A percentile compares a stretch with the other conserved stretches of the same genome.
Evolutionary conservation across 1,140 invertebrate genomes (phyloP).

Genomic region (Plodia interpunctella): DNA sequence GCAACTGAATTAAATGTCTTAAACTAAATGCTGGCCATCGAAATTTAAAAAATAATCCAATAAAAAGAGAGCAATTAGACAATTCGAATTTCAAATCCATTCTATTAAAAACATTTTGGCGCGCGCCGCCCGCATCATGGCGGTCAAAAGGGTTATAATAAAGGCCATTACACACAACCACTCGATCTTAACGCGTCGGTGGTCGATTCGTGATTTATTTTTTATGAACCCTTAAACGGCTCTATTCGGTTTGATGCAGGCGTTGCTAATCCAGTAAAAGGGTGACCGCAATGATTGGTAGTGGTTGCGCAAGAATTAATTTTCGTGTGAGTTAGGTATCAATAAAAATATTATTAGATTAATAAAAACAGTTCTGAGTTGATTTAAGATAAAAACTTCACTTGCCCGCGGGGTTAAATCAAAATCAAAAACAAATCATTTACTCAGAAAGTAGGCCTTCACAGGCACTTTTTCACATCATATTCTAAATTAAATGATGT

Average conservation of each 20-base stretch:
- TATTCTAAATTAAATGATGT: too few species aligned
- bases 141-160: conserved; percentile 37
- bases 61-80: conserved; percentile 4
- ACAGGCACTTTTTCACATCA: too few species aligned
- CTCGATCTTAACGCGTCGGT: conserved; percentile 36
- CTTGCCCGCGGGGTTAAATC: too few species aligned
- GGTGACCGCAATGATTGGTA: conserved; percentile 8
- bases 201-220: conserved; percentile 52
- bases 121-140: conserved; percentile 42
- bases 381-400: too few species aligned
- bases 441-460: too few species aligned
- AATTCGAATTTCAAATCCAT: conserved; percentile 19
- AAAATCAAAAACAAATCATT: too few species aligned
- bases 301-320: conserved; percentile 5
- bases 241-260: conserved; percentile 46
- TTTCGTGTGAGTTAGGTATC: neutral
- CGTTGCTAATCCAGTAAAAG: conserved; percentile 48
- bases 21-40: too few species aligned
- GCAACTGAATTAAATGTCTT: too few species aligned
- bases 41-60: neutral
- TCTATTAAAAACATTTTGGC: conserved; percentile 17
- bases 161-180: conserved; percentile 30
- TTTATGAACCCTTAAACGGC: conserved; percentile 43
- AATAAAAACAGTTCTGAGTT: too few species aligned
- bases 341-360: neutral